Evolutionary conservation across 2,797 vertebrate species (phyloP).

Genomic region (Melanotaenia trifasciata): DNA sequence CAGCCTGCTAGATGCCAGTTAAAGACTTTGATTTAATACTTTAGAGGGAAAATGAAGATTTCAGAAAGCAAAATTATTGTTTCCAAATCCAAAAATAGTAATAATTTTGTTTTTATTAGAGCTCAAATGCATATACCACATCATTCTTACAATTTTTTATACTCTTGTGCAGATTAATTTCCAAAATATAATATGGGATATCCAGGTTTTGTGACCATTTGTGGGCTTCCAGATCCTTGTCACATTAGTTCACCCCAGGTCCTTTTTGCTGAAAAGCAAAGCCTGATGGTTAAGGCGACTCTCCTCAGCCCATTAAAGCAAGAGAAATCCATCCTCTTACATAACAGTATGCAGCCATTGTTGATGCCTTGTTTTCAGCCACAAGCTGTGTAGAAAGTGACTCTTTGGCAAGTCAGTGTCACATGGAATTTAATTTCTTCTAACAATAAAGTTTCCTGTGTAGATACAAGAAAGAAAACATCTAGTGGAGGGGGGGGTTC

Average conservation of each 20-base stretch:
- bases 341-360: constrained; percentile 49
- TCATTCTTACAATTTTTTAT: neutral
- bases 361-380: constrained; percentile 30
- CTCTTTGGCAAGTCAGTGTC: constrained; percentile 3
- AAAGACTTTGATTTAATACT: neutral
- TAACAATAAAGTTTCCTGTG: neutral
- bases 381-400: constrained; percentile 20
- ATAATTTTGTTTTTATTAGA: too few relatives aligned
- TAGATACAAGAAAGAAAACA: constrained; percentile 10
- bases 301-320: constrained; percentile 62
- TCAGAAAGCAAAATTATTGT: neutral
- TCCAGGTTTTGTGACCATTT: constrained; percentile 29
- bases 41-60: neutral
- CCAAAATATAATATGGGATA: neutral
- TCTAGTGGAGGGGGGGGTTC: neutral
- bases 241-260: constrained; percentile 47
- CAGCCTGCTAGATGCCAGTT: neutral
- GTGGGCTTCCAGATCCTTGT: constrained; percentile 39
- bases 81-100: neutral
- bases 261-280: constrained; percentile 43
- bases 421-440: constrained; percentile 1
- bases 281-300: constrained; percentile 47
- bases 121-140: too few relatives aligned
- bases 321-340: constrained; percentile 56
- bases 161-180: neutral